phyloP scores from a whole-genome alignment of 1,140 invertebrate species.

The Tetranychus cinnabarinus region DNA sequence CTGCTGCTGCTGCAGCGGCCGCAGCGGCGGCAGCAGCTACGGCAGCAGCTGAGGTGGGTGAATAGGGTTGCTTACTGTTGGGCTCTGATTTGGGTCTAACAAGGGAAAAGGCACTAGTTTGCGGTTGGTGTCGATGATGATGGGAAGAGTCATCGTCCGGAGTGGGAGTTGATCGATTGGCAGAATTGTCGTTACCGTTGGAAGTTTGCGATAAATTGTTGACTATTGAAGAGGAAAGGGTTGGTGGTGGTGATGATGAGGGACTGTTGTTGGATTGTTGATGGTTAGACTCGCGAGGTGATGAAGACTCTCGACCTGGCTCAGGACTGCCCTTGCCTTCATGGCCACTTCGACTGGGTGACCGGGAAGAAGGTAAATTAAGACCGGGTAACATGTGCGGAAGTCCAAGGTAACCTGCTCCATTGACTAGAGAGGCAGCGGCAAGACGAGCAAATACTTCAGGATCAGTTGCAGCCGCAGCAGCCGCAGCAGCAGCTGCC shows the following conservation, averaged over 20 bases:
- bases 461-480: not conserved
- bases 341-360: not conserved
- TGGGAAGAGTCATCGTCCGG: not conserved
- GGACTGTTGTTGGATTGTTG: not conserved
- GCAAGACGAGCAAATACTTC: not conserved
- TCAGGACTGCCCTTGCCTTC: not conserved
- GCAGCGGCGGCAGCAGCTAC: not conserved
- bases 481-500: not conserved
- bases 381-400: conserved; percentile 10
- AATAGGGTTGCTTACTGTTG: not conserved
- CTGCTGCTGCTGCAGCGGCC: not conserved
- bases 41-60: not conserved
- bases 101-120: conserved; percentile 57
- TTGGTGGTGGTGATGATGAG: not conserved
- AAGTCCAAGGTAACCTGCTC: conserved; percentile 39
- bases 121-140: conserved; percentile 33
- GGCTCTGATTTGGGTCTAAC: conserved; percentile 49
- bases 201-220: not conserved
- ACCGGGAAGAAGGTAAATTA: too few relatives aligned
- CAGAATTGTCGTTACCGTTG: too few relatives aligned
- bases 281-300: not conserved
- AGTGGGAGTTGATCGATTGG: not conserved
- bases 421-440: conserved; percentile 31
- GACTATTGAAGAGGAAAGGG: not conserved
- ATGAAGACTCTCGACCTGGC: not conserved